Evolutionary conservation across 2,888 invertebrate genomes (phyloP).

Genomic region (Diadegma fenestrale): DNA sequence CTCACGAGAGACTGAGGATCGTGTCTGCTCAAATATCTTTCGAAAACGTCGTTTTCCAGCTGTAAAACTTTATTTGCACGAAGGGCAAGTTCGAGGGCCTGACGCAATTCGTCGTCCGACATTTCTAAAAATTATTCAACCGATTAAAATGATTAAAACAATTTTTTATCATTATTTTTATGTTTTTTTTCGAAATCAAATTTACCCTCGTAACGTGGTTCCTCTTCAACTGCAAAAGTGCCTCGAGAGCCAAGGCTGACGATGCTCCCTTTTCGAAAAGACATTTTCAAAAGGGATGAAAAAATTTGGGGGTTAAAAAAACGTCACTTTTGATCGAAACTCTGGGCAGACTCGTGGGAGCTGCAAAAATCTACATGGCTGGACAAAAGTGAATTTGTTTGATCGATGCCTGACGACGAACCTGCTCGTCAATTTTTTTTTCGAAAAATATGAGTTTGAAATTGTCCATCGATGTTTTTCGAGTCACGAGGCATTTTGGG

Average conservation of each 20-base stretch:
- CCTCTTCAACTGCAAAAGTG: constrained; percentile 64
- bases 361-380: constrained; percentile 7
- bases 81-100: constrained; percentile 71
- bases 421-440: not conserved
- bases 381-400: constrained; percentile 50
- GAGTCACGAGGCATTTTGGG: not conserved
- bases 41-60: constrained; percentile 86
- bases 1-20: constrained; percentile 86
- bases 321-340: not conserved
- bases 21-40: constrained; percentile 85
- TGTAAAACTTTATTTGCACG: constrained; percentile 78
- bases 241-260: constrained; percentile 67
- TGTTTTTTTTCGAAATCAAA: not conserved
- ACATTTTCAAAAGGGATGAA: constrained; percentile 60
- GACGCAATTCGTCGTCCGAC: constrained; percentile 74
- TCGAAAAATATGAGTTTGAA: not conserved
- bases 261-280: constrained; percentile 66
- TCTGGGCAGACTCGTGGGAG: not conserved
- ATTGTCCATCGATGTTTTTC: not conserved
- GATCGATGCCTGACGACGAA: constrained; percentile 56
- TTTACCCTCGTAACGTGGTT: constrained; percentile 71
- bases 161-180: not conserved
- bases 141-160: not conserved
- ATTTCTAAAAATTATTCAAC: constrained; percentile 71
- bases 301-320: constrained; percentile 9